Base-by-base conservation (phyloP, 2,888 invertebrate genomes). In the Trachelus tabidus region DNA sequence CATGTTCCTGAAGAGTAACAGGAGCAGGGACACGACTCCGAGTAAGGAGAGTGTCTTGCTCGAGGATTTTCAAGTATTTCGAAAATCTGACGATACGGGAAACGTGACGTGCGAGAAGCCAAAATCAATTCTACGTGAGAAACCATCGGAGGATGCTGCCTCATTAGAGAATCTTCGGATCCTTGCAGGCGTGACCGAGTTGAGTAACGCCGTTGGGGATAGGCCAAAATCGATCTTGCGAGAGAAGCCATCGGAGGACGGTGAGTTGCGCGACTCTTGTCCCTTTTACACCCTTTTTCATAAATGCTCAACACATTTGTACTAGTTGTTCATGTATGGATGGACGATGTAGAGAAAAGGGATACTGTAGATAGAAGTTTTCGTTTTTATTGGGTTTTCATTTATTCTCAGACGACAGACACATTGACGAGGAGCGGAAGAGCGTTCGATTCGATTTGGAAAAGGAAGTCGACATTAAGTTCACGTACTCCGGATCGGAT, bases 401-500 rank as follows among this genome's bases (percentile, higher is more conserved):
- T 71, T 33, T 31, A 71, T 71, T 71, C 71, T 84, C 83, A 91
- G 91, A 91, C 75, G 90, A 91, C 79, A 88, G 86, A 79, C 89
- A 87, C 83, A 93, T 94, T 80, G 96, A 96, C 80, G 96, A 95
- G 68, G 95, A 96, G 79, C 94, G 94, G 80, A 96, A 96, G 88
- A 96, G 95, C 88, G 96, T 97, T 0, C 92, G 94, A 12, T 95
- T 95, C 84, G 94, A 94, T 89, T 89, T 95, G 77, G 92, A 93
- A 76, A 92, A 91, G 77, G 92, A 92, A 33, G 89, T 92, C 12
- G 92, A 92, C 79, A 90, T 92, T 9, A 92, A 91, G 33, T 92
- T 92, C 77, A 88, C 87, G 6, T 90, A 89, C 73, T 86, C 87
- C 1, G 87, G 81, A 4, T 89, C 88, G 4, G 90, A 89, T 1